Evolutionary conservation across 2,797 vertebrate species (phyloP), one percentile per base, ranked within the genome.

Genomic region (Coilia nasus): DNA sequence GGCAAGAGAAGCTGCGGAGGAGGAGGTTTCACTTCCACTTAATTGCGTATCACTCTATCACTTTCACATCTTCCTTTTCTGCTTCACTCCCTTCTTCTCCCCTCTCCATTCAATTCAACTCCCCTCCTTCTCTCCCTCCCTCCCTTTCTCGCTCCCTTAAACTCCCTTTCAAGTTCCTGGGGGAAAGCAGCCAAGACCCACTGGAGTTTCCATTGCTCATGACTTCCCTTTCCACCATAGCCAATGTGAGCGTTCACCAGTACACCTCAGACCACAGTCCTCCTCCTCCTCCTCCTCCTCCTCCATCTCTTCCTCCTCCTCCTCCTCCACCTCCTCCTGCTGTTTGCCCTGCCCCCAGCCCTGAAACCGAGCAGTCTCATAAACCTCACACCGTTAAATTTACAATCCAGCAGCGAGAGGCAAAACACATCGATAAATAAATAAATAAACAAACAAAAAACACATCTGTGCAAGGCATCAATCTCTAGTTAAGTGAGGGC

Each of bases 121-220:
- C 89, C 85, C 86, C 78, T 64, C 62, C 87, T 83, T 82, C 90
- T 83, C 90, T 88, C 57, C 83, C 84, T 86, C 25, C 41, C 85
- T 84, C 88, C 88, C 87, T 90, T 85, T 83, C 81, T 54, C 83
- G 14, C 35, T 78, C 31, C 71, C 35, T 78, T 17, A 78, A 78
- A 78, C 35, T 44, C 71, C 71, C 35, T 78, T 78, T 78, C 71
- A 80, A 83, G 19, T 87, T 90, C 89, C 90, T 90, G 85, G 83
- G 88, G 86, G 89, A 90, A 81, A 25, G 89, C 41, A 83, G 92
- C 93, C 91, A 91, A 92, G 89, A 87, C 87, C 90, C 87, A 83
- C 83, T 92, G 90, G 89, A 92, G 85, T 95, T 95, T 95, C 94
- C 94, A 93, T 93, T 95, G 94, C 94, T 94, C 93, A 93, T 90